Conservation (phyloP, 2,113 vertebrate species). For the Sylvilagus bachmani region DNA sequence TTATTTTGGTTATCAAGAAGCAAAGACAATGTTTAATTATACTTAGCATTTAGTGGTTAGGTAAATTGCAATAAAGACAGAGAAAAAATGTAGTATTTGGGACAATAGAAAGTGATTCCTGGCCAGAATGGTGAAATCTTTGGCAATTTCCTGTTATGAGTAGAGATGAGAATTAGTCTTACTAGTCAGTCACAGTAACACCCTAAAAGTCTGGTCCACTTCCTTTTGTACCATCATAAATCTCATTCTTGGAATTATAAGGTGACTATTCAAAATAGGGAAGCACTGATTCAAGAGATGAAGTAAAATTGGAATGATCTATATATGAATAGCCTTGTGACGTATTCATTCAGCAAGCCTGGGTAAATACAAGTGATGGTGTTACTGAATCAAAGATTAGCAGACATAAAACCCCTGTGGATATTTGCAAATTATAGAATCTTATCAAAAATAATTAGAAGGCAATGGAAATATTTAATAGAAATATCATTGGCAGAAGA, state of each 20-base stretch:
- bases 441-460: background rate
- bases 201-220: background rate
- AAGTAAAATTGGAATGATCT: constrained; percentile 4
- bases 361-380: constrained; percentile 1
- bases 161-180: constrained; percentile 36
- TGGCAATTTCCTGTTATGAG: background rate
- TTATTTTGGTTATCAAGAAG: background rate
- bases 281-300: background rate
- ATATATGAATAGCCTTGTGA: background rate
- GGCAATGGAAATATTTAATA: background rate
- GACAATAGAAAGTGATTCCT: background rate
- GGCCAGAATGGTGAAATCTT: constrained; percentile 40
- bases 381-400: background rate
- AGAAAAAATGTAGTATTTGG: background rate
- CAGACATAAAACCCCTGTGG: background rate
- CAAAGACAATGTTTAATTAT: background rate
- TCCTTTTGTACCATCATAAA: constrained; percentile 20
- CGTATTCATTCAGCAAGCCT: background rate
- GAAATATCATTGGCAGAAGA: background rate
- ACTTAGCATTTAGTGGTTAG: background rate
- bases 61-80: constrained; percentile 26
- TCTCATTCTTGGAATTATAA: constrained; percentile 19
- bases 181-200: background rate
- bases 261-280: background rate
- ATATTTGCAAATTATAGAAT: background rate